phyloP scores from a whole-genome alignment of 2,797 vertebrate genomes.

The Streptopelia turtur region DNA sequence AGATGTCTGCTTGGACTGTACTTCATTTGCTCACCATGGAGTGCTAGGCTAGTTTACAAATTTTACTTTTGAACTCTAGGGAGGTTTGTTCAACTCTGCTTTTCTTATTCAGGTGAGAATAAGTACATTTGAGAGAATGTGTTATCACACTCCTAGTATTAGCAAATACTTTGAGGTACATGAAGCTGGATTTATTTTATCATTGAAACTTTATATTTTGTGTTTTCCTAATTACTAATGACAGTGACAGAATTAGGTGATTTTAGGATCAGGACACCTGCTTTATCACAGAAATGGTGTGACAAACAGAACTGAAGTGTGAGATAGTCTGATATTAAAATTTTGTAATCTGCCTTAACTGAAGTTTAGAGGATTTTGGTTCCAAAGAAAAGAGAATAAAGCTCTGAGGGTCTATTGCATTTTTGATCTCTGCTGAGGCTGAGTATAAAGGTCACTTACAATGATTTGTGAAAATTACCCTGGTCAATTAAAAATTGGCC shows the following conservation, averaged over 20 bases:
- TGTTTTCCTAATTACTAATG: not conserved
- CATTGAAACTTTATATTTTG: not conserved
- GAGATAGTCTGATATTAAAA: not conserved
- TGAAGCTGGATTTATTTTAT: not conserved
- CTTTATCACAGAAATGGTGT: not conserved
- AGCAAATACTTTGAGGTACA: not conserved
- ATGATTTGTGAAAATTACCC: slow-evolving; percentile 26
- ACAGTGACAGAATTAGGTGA: not conserved
- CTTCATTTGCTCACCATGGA: not conserved
- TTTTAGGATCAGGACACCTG: not conserved
- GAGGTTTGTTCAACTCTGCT: not conserved
- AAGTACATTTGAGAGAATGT: not conserved
- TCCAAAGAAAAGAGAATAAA: not conserved
- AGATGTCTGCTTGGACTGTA: not conserved
- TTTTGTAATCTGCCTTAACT: not conserved
- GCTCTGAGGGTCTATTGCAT: not conserved
- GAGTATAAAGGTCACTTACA: slow-evolving; percentile 3
- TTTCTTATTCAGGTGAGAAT: not conserved
- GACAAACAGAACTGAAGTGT: not conserved
- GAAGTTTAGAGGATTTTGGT: not conserved
- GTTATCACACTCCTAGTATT: not conserved
- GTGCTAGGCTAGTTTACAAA: not conserved
- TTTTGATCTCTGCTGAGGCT: not conserved
- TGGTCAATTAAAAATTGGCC: slow-evolving; percentile 17
- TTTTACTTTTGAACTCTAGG: not conserved